Percentiles rank a stretch among this genome's conserved stretches.
These are phyloP conservation scores for Calidris pygmaea DNA, from an alignment of 2,113 vertebrate species.

Conservation along the genomic window DNA sequence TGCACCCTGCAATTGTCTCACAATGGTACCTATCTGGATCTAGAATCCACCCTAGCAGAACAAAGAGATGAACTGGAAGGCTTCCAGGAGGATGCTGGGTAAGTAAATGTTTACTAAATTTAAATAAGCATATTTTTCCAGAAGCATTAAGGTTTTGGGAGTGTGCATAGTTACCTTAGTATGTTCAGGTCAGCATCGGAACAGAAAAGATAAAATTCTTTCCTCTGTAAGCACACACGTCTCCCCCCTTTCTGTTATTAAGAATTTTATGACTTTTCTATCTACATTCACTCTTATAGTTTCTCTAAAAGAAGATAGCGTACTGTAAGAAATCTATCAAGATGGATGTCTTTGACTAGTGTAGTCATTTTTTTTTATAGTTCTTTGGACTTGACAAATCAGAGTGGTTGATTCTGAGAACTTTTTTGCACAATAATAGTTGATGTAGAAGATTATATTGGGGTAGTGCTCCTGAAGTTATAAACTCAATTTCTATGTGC, in stretches of 20 bases:
- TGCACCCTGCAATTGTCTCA: conserved; percentile 94
- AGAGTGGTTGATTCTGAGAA: background rate
- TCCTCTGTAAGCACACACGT: background rate
- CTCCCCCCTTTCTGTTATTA: background rate
- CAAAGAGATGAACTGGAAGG: conserved; percentile 94
- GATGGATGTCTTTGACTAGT: background rate
- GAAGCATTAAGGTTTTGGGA: background rate
- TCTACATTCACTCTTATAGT: fast-evolving
- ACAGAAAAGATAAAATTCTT: background rate
- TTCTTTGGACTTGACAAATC: background rate
- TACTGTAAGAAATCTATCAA: background rate
- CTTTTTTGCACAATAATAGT: background rate
- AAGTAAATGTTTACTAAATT: conserved; percentile 63
- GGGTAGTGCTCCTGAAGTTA: background rate
- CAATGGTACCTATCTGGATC: conserved; percentile 94
- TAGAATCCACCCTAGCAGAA: conserved; percentile 93
- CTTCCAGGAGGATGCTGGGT: conserved; percentile 95
- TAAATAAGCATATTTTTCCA: background rate
- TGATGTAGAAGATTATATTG: background rate
- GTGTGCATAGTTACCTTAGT: background rate
- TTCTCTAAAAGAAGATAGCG: background rate
- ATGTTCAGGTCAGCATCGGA: background rate
- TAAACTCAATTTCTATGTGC: background rate
- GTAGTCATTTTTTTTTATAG: background rate
- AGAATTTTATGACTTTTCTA: background rate